Conservation (phyloP, 2,797 vertebrate genomes). For the Bryconaethiops microstoma region DNA sequence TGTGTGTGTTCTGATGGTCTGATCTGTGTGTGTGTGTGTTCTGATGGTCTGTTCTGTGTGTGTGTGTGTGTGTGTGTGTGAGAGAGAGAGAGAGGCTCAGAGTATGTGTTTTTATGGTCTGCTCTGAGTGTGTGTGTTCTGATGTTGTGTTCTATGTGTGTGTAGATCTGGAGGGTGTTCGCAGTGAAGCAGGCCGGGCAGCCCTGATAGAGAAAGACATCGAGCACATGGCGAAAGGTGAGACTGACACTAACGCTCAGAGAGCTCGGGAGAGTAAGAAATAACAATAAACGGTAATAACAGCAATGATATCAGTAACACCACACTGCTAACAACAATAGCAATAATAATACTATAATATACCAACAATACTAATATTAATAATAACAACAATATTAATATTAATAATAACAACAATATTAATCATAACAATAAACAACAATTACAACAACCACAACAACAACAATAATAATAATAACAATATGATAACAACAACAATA, state of each 20-base stretch:
- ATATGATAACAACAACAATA: no score
- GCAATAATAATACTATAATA: no score
- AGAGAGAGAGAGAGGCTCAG: neutral
- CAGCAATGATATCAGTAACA: no score
- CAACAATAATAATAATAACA: neutral
- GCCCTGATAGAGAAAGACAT: constrained; percentile 85
- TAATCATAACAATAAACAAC: neutral
- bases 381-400: neutral
- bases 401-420: no score
- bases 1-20: neutral
- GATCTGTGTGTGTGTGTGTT: constrained; percentile 39
- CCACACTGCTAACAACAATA: no score
- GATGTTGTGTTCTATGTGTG: constrained; percentile 9
- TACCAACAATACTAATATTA: neutral
- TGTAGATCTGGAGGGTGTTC: constrained; percentile 82
- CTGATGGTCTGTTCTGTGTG: neutral
- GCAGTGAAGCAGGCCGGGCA: constrained; percentile 77
- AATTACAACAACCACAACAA: neutral
- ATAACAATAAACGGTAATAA: no score
- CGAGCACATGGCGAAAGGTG: constrained; percentile 93
- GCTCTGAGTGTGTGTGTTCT: neutral
- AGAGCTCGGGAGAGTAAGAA: neutral
- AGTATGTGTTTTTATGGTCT: neutral
- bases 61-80: constrained; percentile 41
- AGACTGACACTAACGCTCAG: constrained; percentile 45